These are phyloP conservation scores for Oligia fasciuncula DNA, from an alignment of 2,888 invertebrate genomes.

Conservation along the genomic window DNA sequence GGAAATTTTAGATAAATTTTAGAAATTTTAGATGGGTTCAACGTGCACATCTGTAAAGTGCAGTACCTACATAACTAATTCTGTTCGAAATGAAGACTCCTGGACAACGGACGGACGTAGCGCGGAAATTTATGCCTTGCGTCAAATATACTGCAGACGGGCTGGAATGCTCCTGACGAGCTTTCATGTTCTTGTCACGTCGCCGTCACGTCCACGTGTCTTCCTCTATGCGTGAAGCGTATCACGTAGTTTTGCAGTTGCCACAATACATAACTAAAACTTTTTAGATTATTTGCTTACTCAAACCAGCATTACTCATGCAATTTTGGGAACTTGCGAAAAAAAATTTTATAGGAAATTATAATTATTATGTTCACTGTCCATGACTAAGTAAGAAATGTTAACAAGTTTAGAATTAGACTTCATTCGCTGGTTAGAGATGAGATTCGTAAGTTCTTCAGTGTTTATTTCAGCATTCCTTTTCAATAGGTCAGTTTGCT, in stretches of 20 bases:
- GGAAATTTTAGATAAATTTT: not conserved
- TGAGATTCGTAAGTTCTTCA: not conserved
- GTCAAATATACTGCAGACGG: slow-evolving; percentile 13
- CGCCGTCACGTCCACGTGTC: not conserved
- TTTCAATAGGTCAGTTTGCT: not conserved
- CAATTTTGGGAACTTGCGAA: not conserved
- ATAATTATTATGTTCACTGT: not conserved
- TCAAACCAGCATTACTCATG: not conserved
- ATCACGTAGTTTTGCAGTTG: not conserved
- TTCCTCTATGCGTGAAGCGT: not conserved
- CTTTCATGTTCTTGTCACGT: slow-evolving; percentile 30
- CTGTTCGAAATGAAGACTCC: not conserved
- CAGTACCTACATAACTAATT: not conserved
- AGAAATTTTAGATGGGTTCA: too few relatives aligned
- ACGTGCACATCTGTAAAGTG: not conserved
- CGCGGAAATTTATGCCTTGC: not conserved
- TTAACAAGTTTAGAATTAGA: not conserved
- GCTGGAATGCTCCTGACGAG: slow-evolving; percentile 31
- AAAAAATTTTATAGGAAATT: not conserved
- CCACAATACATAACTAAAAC: not conserved
- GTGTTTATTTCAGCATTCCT: not conserved
- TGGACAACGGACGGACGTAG: not conserved
- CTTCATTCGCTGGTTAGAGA: not conserved
- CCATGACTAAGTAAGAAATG: not conserved
- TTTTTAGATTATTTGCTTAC: not conserved